A percentile compares a stretch with the other conserved stretches of the same genome.
These are phyloP conservation scores for Rhagium mordax DNA, from an alignment of 2,888 invertebrate genomes.

Conservation along the genomic window DNA sequence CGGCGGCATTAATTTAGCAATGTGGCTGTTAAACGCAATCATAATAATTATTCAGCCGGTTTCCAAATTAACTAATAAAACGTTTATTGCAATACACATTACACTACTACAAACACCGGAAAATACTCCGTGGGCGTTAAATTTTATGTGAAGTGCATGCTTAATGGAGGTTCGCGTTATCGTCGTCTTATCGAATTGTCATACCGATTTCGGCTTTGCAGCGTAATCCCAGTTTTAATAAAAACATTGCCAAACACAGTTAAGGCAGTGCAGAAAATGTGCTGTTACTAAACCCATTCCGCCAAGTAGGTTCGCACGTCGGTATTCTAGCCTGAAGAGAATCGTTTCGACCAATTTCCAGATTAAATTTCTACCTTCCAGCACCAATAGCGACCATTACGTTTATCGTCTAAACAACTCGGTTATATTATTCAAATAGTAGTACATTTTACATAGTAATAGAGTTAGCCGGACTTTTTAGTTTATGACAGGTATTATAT, in stretches of 20 bases:
- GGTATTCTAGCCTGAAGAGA: slow-evolving; percentile 33
- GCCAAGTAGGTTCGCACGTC: too few species aligned
- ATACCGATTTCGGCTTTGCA: not conserved
- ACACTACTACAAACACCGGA: not conserved
- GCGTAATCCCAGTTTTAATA: too few species aligned
- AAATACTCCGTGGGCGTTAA: not conserved
- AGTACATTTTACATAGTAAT: slow-evolving; percentile 24
- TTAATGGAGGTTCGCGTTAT: not conserved
- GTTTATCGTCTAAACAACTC: slow-evolving; percentile 34
- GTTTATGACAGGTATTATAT: not conserved
- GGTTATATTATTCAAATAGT: slow-evolving; percentile 31
- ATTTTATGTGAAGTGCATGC: not conserved
- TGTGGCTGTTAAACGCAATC: slow-evolving; percentile 29
- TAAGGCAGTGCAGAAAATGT: too few species aligned
- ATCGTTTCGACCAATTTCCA: slow-evolving; percentile 43
- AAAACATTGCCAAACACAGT: too few species aligned
- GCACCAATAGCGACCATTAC: slow-evolving; percentile 32
- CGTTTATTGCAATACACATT: slow-evolving; percentile 7
- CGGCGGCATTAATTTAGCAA: slow-evolving; percentile 42
- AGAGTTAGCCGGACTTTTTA: slow-evolving; percentile 23
- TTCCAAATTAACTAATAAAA: slow-evolving; percentile 29
- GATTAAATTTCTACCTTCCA: slow-evolving; percentile 44
- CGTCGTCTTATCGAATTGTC: not conserved
- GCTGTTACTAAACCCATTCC: too few species aligned
- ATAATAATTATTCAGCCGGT: slow-evolving; percentile 5